Evolutionary conservation across 2,113 vertebrate species (phyloP).

Genomic region (Corythornis cristatus): DNA sequence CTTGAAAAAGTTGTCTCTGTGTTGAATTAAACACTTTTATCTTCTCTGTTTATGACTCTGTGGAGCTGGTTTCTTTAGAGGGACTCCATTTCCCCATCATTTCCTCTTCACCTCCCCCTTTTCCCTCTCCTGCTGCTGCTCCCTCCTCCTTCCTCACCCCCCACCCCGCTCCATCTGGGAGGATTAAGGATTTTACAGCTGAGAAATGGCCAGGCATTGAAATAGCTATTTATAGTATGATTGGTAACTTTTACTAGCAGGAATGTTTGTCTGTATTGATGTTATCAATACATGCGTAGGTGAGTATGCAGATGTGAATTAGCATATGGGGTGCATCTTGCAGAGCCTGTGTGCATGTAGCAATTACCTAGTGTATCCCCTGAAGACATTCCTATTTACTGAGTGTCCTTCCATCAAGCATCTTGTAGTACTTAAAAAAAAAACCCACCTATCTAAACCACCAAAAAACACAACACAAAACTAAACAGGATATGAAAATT

Average conservation of each 20-base stretch:
- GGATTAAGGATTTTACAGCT: constrained; percentile 26
- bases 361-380: neutral
- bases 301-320: constrained; percentile 11
- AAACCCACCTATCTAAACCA: constrained; percentile 7
- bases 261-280: constrained; percentile 34
- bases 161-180: neutral
- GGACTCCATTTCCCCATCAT: constrained; percentile 16
- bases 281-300: constrained; percentile 8
- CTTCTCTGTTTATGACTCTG: constrained; percentile 37
- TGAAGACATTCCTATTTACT: constrained; percentile 52
- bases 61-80: constrained; percentile 35
- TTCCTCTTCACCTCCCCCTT: neutral
- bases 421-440: constrained; percentile 74
- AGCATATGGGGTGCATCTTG: neutral
- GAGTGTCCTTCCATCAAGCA: constrained; percentile 66
- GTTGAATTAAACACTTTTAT: constrained; percentile 62
- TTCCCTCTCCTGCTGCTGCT: neutral
- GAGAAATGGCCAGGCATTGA: constrained; percentile 6
- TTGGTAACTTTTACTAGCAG: constrained; percentile 27
- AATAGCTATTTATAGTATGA: constrained; percentile 1
- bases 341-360: neutral
- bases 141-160: no score
- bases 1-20: constrained; percentile 60
- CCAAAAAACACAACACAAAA: constrained; percentile 11
- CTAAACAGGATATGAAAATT: constrained; percentile 77